A percentile compares a stretch with the other conserved stretches of the same genome.
Conservation (phyloP, 2,113 vertebrate genomes). For the Hypomesus transpacificus region DNA sequence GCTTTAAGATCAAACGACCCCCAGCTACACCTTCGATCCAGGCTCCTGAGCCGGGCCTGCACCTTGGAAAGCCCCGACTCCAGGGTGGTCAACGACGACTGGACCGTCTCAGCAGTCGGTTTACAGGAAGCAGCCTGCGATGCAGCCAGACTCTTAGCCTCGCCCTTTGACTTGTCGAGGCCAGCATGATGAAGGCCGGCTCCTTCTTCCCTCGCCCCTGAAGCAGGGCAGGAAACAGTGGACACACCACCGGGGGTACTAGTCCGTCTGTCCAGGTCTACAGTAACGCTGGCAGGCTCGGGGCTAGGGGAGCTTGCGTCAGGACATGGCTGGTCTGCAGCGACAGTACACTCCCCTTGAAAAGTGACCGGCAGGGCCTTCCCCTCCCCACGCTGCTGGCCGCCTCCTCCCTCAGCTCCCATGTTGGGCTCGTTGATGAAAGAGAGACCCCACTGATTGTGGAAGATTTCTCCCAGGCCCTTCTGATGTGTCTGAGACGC, state of each 20-base stretch:
- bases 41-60: conserved; percentile 83
- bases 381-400: conserved; percentile 68
- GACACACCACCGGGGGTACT: conserved; percentile 75
- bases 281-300: conserved; percentile 83
- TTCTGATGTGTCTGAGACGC: conserved; percentile 89
- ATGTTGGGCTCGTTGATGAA: conserved; percentile 97
- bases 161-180: conserved; percentile 77
- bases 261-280: conserved; percentile 91
- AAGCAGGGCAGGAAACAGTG: conserved; percentile 57
- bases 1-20: conserved; percentile 90
- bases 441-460: conserved; percentile 99
- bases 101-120: conserved; percentile 81
- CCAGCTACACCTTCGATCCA: conserved; percentile 87
- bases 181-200: conserved; percentile 73
- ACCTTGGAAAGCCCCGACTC: conserved; percentile 84
- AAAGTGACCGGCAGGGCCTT: conserved; percentile 79
- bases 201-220: conserved; percentile 73
- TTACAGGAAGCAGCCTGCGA: conserved; percentile 82
- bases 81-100: conserved; percentile 83
- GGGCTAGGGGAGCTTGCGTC: conserved; percentile 77
- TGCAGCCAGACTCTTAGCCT: conserved; percentile 77
- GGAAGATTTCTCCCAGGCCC: conserved; percentile 96
- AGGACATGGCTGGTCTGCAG: conserved; percentile 78
- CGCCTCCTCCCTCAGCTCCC: conserved; percentile 77
- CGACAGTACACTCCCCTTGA: conserved; percentile 81